Evolutionary conservation across 2,113 vertebrate species (phyloP).

Genomic region (Halcyon senegalensis): DNA sequence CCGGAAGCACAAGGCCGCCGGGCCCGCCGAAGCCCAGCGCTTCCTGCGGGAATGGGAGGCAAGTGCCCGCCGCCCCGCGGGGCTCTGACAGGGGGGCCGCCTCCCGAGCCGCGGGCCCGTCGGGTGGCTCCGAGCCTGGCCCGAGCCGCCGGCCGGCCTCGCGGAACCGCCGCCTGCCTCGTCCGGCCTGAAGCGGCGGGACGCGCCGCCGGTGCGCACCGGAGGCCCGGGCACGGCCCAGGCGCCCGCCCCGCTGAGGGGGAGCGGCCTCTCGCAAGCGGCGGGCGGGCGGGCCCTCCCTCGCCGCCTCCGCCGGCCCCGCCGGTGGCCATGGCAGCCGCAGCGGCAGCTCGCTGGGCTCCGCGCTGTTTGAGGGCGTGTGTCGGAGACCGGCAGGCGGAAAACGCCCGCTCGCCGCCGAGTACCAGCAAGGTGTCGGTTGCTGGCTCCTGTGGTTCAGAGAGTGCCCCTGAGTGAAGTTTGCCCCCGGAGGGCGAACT

Average conservation of each 20-base stretch:
- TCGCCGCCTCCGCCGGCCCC: background rate
- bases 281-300: background rate
- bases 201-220: background rate
- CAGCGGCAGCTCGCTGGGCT: background rate
- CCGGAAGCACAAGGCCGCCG: constrained; percentile 78
- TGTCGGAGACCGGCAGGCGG: rapidly evolving
- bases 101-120: background rate
- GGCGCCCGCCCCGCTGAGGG: background rate
- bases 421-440: rapidly evolving
- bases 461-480: background rate
- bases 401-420: no score
- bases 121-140: background rate
- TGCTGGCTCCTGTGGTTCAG: background rate
- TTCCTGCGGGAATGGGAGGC: constrained; percentile 93
- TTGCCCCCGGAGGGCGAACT: background rate
- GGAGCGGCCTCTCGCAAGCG: background rate
- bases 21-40: constrained; percentile 71
- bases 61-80: constrained; percentile 50
- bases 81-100: background rate
- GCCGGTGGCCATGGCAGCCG: background rate
- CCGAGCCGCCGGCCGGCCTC: no score
- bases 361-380: rapidly evolving
- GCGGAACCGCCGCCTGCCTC: background rate
- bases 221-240: background rate
- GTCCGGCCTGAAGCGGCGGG: background rate